phyloP scores from a whole-genome alignment of 2,113 vertebrate species.

The Catharus fuscescens region DNA sequence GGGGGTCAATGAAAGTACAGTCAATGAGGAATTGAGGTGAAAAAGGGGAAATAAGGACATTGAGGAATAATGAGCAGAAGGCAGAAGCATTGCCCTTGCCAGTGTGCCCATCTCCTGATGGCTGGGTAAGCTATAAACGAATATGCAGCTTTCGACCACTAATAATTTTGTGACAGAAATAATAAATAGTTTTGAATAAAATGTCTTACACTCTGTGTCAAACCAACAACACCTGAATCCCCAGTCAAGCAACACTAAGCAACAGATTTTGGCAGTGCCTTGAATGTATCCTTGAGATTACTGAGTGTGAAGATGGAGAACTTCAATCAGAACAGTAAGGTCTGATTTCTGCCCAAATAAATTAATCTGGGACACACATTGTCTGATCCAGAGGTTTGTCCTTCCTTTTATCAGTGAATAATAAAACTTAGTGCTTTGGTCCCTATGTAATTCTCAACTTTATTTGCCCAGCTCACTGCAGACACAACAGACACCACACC shows the following conservation, averaged over 20 bases:
- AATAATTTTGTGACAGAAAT: neutral
- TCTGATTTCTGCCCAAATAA: neutral
- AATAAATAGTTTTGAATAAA: neutral
- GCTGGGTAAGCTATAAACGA: neutral
- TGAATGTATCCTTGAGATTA: neutral
- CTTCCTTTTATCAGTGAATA: neutral
- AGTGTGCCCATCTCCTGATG: neutral
- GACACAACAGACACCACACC: neutral
- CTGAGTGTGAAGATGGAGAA: neutral
- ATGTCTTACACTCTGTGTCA: neutral
- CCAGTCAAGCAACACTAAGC: neutral
- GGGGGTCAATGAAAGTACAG: neutral
- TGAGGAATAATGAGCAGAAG: neutral
- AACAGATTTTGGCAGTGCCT: neutral
- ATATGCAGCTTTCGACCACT: neutral
- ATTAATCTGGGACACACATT: neutral
- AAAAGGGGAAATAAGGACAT: neutral
- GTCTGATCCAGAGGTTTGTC: neutral
- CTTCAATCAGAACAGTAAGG: neutral
- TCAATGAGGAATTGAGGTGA: neutral
- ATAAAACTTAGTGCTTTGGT: neutral
- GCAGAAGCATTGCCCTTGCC: neutral
- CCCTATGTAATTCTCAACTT: accelerated
- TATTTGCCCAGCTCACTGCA: neutral
- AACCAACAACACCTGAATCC: neutral